Percentiles rank a stretch among this genome's conserved stretches.
Conservation (phyloP, 2,888 invertebrate genomes). For the Scotopteryx bipunctaria region DNA sequence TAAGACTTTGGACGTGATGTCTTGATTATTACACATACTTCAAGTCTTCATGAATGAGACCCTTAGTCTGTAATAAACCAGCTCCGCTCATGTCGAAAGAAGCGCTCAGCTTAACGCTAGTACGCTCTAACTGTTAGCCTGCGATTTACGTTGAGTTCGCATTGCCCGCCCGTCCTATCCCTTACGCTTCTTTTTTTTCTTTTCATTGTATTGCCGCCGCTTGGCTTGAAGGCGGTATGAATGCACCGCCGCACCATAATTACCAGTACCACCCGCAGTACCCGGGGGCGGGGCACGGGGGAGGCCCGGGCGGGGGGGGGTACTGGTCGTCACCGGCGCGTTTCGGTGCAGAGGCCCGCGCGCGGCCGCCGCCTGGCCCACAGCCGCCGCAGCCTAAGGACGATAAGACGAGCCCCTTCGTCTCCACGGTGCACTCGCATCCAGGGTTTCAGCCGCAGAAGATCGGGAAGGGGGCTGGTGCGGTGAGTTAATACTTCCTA, state of each 20-base stretch:
- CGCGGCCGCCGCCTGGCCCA: conserved; percentile 49
- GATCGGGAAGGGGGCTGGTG: conserved; percentile 88
- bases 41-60: no score
- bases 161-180: conserved; percentile 67
- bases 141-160: conserved; percentile 68
- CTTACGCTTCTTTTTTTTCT: conserved; percentile 81
- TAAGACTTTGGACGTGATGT: no score
- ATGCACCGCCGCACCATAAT: conserved; percentile 82
- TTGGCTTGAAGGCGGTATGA: conserved; percentile 84
- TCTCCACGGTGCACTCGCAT: conserved; percentile 94
- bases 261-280: conserved; percentile 82
- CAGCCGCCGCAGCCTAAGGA: conserved; percentile 69
- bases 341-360: conserved; percentile 81
- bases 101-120: conserved; percentile 57
- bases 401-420: conserved; percentile 92
- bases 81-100: conserved; percentile 30
- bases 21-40: no score
- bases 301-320: conserved; percentile 54
- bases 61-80: not conserved
- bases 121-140: conserved; percentile 63
- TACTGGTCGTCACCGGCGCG: conserved; percentile 57
- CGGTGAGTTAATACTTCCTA: no score
- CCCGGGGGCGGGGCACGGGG: conserved; percentile 62
- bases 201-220: conserved; percentile 83
- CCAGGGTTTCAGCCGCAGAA: conserved; percentile 97